These are phyloP conservation scores for Neofelis nebulosa DNA, from an alignment of 2,113 vertebrate genomes.

Conservation along the genomic window DNA sequence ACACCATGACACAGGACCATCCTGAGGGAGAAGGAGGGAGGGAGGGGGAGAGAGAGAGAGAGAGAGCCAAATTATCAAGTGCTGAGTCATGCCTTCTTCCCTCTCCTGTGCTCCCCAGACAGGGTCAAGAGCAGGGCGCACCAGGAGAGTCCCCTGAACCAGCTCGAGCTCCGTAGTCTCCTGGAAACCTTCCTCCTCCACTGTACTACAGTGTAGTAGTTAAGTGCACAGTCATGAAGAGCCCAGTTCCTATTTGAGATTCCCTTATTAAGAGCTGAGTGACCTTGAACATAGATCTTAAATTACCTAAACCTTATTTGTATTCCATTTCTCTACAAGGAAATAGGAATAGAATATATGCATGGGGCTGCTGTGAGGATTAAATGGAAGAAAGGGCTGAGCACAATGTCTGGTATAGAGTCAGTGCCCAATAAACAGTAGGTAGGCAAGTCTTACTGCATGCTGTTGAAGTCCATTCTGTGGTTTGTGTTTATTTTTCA, in stretches of 20 bases:
- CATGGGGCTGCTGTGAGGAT: background rate
- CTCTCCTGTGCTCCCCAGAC: background rate
- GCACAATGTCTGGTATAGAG: rapidly evolving
- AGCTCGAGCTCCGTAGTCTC: background rate
- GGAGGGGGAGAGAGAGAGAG: background rate
- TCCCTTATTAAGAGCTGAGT: background rate
- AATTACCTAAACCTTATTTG: background rate
- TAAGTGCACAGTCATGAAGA: background rate
- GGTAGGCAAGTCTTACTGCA: background rate
- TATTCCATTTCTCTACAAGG: background rate
- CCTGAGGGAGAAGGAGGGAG: background rate
- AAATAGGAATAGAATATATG: background rate
- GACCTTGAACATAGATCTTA: background rate
- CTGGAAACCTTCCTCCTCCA: background rate
- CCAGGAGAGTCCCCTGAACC: too few species aligned
- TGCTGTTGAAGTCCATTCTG: background rate
- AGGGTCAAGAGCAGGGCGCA: background rate
- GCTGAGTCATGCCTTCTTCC: background rate
- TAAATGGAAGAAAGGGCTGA: background rate
- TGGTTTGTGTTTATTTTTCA: background rate
- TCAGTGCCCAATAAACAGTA: background rate
- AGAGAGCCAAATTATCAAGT: background rate
- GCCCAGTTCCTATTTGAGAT: background rate
- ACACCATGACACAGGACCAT: background rate
- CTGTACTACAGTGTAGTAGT: background rate